A percentile compares a stretch with the other conserved stretches of the same genome.
Conservation (phyloP, 2,797 vertebrate genomes). For the Sparus aurata region DNA sequence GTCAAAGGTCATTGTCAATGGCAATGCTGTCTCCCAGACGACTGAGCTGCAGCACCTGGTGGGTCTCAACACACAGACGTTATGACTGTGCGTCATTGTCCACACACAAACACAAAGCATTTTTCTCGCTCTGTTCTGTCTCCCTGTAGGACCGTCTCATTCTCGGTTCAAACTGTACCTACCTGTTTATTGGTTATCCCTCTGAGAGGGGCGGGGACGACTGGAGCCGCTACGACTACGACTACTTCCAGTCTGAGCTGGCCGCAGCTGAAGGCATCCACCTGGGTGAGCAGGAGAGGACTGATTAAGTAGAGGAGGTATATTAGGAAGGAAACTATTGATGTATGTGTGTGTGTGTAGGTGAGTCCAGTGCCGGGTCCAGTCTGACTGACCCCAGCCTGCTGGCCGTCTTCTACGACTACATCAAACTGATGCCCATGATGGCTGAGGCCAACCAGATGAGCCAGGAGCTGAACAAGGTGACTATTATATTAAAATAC, state of each 20-base stretch:
- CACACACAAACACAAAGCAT: background rate
- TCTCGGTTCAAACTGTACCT: constrained; percentile 90
- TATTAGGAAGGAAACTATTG: background rate
- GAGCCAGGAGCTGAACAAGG: constrained; percentile 91
- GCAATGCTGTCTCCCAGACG: constrained; percentile 78
- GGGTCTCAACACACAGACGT: constrained; percentile 42
- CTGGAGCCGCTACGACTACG: constrained; percentile 90
- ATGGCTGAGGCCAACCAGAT: constrained; percentile 93
- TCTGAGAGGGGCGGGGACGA: constrained; percentile 87
- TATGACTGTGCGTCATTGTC: background rate
- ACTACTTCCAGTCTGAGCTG: constrained; percentile 93
- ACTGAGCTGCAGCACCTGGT: constrained; percentile 91
- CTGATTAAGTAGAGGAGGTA: background rate
- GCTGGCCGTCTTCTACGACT: constrained; percentile 92
- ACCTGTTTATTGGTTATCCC: constrained; percentile 90
- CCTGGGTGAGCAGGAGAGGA: constrained; percentile 67
- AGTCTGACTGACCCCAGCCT: constrained; percentile 87
- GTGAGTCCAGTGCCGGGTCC: constrained; percentile 63
- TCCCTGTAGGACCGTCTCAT: constrained; percentile 88
- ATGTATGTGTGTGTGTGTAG: constrained; percentile 66
- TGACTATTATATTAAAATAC: no score
- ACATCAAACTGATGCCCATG: constrained; percentile 91
- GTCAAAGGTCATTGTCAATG: constrained; percentile 89
- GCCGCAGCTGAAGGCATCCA: constrained; percentile 90
- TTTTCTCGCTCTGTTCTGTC: background rate